Evolutionary conservation across 2,113 vertebrate species (phyloP).

Genomic region (Python bivittatus): DNA sequence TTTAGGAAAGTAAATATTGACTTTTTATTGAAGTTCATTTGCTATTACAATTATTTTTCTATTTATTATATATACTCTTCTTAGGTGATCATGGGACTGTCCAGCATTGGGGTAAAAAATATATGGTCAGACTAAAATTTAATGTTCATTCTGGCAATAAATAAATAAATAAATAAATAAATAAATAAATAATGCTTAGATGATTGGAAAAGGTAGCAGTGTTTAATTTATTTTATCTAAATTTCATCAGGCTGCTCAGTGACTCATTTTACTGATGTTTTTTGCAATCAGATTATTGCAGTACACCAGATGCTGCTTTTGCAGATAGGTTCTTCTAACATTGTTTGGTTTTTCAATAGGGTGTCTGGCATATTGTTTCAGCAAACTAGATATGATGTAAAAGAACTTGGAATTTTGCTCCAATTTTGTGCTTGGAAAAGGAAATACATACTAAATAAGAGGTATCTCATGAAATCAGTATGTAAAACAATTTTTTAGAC

Average conservation of each 20-base stretch:
- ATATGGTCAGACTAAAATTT: too few relatives aligned
- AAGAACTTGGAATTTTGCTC: background rate
- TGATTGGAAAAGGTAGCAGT: background rate
- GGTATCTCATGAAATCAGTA: background rate
- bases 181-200: too few relatives aligned
- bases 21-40: too few relatives aligned
- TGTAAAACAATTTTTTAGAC: background rate
- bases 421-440: background rate
- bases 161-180: too few relatives aligned
- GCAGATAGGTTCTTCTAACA: conserved; percentile 18
- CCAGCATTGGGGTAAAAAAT: too few relatives aligned
- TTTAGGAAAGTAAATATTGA: too few relatives aligned
- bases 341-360: conserved; percentile 33
- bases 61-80: too few relatives aligned
- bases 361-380: conserved; percentile 3
- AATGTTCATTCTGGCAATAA: too few relatives aligned
- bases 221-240: conserved; percentile 35
- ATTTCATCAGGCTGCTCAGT: conserved; percentile 29
- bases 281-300: conserved; percentile 42
- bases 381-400: background rate
- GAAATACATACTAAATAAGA: background rate
- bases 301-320: conserved; percentile 45
- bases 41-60: too few relatives aligned
- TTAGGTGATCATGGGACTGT: too few relatives aligned
- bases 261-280: conserved; percentile 41